These are phyloP conservation scores for Sitobion miscanthi DNA, from an alignment of 1,140 invertebrate species.

Conservation along the genomic window DNA sequence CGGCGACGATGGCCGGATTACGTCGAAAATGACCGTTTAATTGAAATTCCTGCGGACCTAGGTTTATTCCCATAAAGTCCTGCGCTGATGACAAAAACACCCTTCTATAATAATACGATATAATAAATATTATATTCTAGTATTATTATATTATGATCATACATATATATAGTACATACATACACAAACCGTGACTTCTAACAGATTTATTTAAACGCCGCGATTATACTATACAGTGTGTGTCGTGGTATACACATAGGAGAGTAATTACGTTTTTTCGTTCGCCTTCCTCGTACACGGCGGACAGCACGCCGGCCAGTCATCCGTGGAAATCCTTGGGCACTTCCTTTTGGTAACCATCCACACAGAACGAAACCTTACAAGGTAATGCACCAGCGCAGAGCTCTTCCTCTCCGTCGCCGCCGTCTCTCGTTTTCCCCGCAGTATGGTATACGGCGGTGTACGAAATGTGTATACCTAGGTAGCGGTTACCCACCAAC, in stretches of 20 bases:
- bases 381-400: background rate
- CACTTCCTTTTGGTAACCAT: slow-evolving; percentile 43
- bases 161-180: background rate
- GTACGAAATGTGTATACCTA: background rate
- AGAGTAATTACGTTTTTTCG: slow-evolving; percentile 17
- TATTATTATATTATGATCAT: background rate
- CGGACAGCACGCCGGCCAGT: background rate
- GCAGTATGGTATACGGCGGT: background rate
- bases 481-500: background rate
- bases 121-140: background rate
- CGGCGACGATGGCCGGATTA: background rate
- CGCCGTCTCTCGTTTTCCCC: background rate
- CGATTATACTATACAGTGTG: background rate
- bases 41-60: slow-evolving; percentile 28
- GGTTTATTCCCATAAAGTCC: background rate
- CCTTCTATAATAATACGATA: background rate
- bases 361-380: slow-evolving; percentile 44
- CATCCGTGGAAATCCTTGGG: slow-evolving; percentile 54
- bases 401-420: background rate
- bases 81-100: background rate
- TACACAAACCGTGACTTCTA: slow-evolving; percentile 8
- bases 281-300: background rate
- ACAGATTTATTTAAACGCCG: slow-evolving; percentile 47
- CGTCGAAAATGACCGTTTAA: slow-evolving; percentile 27
- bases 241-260: background rate